Conservation (phyloP, 1,140 invertebrate genomes). For the Papilio helenus region DNA sequence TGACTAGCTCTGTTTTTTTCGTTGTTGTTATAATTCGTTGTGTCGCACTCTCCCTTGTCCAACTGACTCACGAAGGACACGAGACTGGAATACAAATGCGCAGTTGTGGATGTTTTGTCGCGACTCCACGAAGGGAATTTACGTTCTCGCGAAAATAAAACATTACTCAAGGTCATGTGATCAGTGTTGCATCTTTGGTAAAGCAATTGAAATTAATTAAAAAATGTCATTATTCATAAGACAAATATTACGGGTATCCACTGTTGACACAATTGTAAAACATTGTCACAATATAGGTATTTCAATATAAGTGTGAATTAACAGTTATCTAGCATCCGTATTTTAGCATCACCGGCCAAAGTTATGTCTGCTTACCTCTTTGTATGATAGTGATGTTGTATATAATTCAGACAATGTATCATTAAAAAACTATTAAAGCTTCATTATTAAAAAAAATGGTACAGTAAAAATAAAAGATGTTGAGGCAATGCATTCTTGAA, state of each 20-base stretch:
- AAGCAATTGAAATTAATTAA: background rate
- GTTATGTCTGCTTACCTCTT: no score
- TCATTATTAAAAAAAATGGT: background rate
- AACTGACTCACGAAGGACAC: conserved; percentile 8
- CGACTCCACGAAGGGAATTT: background rate
- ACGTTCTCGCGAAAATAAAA: background rate
- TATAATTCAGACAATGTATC: background rate
- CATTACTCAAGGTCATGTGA: background rate
- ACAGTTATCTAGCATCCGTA: no score
- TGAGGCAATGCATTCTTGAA: conserved; percentile 11
- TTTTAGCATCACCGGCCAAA: no score
- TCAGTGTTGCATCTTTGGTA: background rate
- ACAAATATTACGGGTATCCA: background rate
- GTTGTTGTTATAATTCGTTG: background rate
- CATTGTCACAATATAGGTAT: no score
- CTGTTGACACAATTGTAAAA: background rate
- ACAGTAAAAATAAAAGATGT: conserved; percentile 13
- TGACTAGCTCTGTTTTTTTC: conserved; percentile 21
- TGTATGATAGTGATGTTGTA: background rate
- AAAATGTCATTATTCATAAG: background rate
- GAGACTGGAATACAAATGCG: conserved; percentile 29
- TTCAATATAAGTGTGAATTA: no score
- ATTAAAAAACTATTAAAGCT: background rate
- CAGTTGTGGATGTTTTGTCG: conserved; percentile 23
- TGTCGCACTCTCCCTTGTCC: background rate